phyloP scores from a whole-genome alignment of 2,113 vertebrate genomes.

The Pedetes capensis region DNA sequence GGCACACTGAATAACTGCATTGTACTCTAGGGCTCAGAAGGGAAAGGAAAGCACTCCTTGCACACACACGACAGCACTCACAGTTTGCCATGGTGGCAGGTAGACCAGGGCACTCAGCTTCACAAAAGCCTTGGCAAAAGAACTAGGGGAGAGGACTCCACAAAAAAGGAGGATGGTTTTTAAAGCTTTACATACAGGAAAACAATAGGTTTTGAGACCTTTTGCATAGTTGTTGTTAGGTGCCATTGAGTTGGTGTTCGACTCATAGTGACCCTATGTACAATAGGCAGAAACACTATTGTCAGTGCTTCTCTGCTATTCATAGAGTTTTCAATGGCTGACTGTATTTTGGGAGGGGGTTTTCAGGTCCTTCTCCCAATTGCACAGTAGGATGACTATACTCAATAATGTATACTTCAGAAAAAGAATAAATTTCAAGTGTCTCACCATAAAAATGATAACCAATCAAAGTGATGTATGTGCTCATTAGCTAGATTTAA shows the following conservation, averaged over 20 bases:
- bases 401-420: not conserved
- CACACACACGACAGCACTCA: too few species aligned
- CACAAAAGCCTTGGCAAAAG: not conserved
- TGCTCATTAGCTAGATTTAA: not conserved
- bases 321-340: too few species aligned
- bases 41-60: not conserved
- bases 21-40: not conserved
- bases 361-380: too few species aligned
- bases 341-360: too few species aligned
- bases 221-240: too few species aligned
- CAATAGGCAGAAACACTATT: too few species aligned
- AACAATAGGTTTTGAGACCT: not conserved
- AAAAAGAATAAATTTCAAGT: not conserved
- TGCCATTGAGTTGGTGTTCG: too few species aligned
- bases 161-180: not conserved
- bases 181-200: not conserved
- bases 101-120: not conserved
- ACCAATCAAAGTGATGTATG: not conserved
- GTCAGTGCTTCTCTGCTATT: too few species aligned
- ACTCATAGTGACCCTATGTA: too few species aligned
- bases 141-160: too few species aligned
- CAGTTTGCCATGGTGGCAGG: not conserved
- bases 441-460: not conserved
- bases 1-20: not conserved
- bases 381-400: not conserved